These are phyloP conservation scores for Podiceps cristatus DNA, from an alignment of 2,113 vertebrate genomes.

Conservation along the genomic window DNA sequence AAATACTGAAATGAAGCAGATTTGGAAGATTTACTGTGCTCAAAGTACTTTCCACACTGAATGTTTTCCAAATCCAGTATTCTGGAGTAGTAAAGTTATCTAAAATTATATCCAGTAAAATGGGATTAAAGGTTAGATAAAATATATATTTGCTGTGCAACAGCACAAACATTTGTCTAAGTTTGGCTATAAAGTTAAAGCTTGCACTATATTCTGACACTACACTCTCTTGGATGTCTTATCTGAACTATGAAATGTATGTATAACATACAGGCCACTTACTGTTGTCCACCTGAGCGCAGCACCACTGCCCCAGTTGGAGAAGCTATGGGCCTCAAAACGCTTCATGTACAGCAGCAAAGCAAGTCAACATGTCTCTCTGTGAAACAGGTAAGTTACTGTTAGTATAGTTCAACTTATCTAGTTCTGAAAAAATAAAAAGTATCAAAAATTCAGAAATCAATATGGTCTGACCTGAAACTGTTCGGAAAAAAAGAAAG, in stretches of 20 bases:
- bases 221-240: not conserved
- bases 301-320: not conserved
- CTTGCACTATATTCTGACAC: not conserved
- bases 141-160: conserved; percentile 20
- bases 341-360: not conserved
- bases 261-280: not conserved
- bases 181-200: not conserved
- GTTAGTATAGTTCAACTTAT: not conserved
- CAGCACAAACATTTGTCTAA: not conserved
- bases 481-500: not conserved
- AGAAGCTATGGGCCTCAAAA: not conserved
- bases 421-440: not conserved
- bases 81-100: not conserved
- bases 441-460: not conserved
- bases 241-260: not conserved
- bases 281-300: not conserved
- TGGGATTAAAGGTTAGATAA: conserved; percentile 34
- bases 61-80: not conserved
- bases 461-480: not conserved
- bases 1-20: not conserved
- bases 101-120: conserved; percentile 29
- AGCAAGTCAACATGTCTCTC: not conserved
- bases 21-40: not conserved
- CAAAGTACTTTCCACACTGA: not conserved
- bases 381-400: not conserved